Conservation (phyloP, 2,113 vertebrate species). For the Clupea harengus region DNA sequence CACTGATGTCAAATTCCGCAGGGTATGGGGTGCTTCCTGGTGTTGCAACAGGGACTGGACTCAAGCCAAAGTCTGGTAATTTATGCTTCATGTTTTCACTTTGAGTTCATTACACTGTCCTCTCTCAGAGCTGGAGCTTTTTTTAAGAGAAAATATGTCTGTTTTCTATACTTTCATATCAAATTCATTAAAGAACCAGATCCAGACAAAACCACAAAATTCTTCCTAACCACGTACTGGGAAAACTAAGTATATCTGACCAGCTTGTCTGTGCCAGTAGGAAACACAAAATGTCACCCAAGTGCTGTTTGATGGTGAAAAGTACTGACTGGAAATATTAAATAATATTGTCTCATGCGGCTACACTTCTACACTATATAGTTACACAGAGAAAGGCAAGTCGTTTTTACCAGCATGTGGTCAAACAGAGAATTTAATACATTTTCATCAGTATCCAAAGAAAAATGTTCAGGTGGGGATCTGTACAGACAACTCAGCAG, state of each 20-base stretch:
- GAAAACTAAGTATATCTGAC: neutral
- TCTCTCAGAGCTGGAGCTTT: neutral
- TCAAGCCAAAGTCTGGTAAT: slow-evolving; percentile 81
- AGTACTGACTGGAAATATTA: neutral
- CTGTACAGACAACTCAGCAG: no score
- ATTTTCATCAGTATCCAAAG: neutral
- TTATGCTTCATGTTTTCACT: neutral
- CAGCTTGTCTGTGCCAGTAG: neutral
- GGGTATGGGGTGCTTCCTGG: slow-evolving; percentile 91
- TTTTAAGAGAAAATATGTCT: no score
- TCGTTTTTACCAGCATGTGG: neutral
- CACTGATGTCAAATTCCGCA: slow-evolving; percentile 70
- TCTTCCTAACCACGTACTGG: neutral
- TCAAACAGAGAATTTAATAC: neutral
- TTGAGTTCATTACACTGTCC: no score
- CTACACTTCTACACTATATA: neutral
- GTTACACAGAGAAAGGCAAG: neutral
- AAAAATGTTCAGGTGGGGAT: no score
- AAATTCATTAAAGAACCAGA: neutral
- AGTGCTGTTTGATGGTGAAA: neutral
- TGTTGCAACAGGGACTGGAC: slow-evolving; percentile 84
- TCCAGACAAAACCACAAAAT: neutral
- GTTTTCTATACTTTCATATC: neutral
- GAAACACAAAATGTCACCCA: neutral
- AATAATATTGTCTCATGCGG: neutral